Conservation (phyloP, 2,888 invertebrate species). For the Lycocerus yunnanus region DNA sequence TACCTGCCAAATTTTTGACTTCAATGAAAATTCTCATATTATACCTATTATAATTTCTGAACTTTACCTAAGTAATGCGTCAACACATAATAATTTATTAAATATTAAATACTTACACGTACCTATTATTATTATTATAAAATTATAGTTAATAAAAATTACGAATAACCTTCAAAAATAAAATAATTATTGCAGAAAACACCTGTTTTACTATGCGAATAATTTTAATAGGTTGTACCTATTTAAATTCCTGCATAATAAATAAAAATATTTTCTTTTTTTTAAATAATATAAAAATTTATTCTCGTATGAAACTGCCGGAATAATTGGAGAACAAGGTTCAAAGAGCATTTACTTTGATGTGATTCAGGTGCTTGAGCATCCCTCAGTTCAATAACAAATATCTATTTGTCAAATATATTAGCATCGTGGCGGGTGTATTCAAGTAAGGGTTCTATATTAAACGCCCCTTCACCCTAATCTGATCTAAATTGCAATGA, state of each 20-base stretch:
- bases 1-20: background rate
- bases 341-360: constrained; percentile 28
- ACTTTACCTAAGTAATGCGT: background rate
- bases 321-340: constrained; percentile 3
- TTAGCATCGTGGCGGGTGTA: constrained; percentile 46
- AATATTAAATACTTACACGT: background rate
- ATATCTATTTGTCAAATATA: constrained; percentile 54
- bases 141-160: background rate
- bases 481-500: constrained; percentile 54
- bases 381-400: constrained; percentile 46
- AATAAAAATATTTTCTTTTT: background rate
- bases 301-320: background rate
- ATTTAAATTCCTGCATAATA: background rate
- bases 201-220: background rate
- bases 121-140: background rate
- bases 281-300: background rate
- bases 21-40: background rate
- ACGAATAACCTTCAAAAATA: background rate
- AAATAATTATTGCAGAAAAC: background rate
- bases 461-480: constrained; percentile 52
- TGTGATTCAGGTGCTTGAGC: constrained; percentile 26
- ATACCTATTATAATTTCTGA: too few species aligned
- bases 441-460: constrained; percentile 50
- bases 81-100: background rate
- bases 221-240: background rate